These are phyloP conservation scores for Steatornis caripensis DNA, from an alignment of 2,113 vertebrate species.

Conservation along the genomic window DNA sequence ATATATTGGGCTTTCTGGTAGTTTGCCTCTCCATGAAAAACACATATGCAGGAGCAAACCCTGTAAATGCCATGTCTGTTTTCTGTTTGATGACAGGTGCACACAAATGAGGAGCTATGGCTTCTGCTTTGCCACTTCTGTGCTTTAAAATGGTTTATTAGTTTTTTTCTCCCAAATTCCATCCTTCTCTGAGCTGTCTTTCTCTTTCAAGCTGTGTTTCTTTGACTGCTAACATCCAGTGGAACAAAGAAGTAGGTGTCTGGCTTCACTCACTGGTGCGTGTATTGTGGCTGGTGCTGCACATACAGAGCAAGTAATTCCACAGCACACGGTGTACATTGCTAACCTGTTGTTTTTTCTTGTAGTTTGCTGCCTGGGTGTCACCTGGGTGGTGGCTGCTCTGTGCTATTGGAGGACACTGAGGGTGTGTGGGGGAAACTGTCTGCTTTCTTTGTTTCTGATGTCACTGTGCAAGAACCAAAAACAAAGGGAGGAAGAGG, in stretches of 20 bases:
- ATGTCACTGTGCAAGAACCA: not conserved
- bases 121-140: not conserved
- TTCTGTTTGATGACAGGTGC: fast-evolving
- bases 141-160: not conserved
- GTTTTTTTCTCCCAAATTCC: not conserved
- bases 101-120: not conserved
- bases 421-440: not conserved
- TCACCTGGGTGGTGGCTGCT: not conserved
- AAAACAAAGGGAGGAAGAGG: conserved; percentile 41
- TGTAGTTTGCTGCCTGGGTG: not conserved
- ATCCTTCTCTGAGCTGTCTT: not conserved
- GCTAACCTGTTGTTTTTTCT: not conserved
- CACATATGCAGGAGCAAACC: not conserved
- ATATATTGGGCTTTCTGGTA: fast-evolving
- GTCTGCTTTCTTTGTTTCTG: not conserved
- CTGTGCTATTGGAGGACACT: not conserved
- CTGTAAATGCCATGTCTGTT: not conserved
- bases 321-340: fast-evolving
- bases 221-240: not conserved
- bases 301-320: not conserved
- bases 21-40: not conserved
- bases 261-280: not conserved
- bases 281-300: fast-evolving
- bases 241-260: not conserved
- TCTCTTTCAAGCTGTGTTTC: not conserved